Percentiles rank a stretch among this genome's conserved stretches.
Evolutionary conservation across 1,140 invertebrate genomes (phyloP).

Genomic region (Radopholus similis): DNA sequence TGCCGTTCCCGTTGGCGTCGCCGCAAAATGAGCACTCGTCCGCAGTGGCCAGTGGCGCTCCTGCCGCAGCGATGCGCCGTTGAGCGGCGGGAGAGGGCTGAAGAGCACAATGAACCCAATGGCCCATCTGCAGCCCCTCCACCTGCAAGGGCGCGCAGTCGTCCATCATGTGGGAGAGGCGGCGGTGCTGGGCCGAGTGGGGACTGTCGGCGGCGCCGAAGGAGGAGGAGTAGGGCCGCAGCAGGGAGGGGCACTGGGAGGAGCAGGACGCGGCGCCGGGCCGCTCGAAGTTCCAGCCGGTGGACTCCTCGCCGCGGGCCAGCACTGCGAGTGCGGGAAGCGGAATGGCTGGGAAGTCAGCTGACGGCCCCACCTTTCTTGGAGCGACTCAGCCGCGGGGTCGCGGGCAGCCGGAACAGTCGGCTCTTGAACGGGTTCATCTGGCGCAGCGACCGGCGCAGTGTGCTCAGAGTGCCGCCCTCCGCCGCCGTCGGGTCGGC

Average conservation of each 20-base stretch:
- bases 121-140: not conserved
- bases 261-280: not conserved
- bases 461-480: slow-evolving; percentile 9
- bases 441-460: slow-evolving; percentile 52
- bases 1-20: not conserved
- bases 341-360: not conserved
- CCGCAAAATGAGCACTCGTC: not conserved
- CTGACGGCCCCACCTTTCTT: slow-evolving; percentile 38
- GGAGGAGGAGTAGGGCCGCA: not conserved
- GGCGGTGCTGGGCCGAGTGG: not conserved
- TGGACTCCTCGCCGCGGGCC: slow-evolving; percentile 44
- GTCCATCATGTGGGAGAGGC: not conserved
- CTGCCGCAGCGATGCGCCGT: not conserved
- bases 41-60: too few species aligned
- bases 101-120: not conserved
- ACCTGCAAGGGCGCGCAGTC: not conserved
- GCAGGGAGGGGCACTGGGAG: not conserved
- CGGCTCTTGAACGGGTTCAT: slow-evolving; percentile 52
- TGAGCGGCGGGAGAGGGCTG: not conserved
- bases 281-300: slow-evolving; percentile 53
- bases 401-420: slow-evolving; percentile 49
- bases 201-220: not conserved
- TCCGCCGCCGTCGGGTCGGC: too few species aligned
- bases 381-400: slow-evolving; percentile 41
- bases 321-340: slow-evolving; percentile 30